A percentile compares a stretch with the other conserved stretches of the same genome.
Evolutionary conservation across 2,797 vertebrate species (phyloP).

Genomic region (Eremophila alpestris): DNA sequence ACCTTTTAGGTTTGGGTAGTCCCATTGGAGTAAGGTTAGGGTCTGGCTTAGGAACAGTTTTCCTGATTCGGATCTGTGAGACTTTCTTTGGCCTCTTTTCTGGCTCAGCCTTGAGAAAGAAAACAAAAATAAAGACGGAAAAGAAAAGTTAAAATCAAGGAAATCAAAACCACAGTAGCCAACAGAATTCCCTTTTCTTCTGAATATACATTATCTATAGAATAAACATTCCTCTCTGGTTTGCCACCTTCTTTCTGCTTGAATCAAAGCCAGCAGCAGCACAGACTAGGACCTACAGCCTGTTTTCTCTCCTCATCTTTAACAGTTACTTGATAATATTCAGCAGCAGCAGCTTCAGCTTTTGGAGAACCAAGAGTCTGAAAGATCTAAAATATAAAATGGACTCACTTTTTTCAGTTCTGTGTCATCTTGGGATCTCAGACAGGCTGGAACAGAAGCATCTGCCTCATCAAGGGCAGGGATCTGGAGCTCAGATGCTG

Average conservation of each 20-base stretch:
- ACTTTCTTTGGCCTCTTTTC: slow-evolving; percentile 85
- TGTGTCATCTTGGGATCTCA: slow-evolving; percentile 44
- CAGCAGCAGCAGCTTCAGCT: background rate
- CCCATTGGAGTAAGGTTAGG: slow-evolving; percentile 94
- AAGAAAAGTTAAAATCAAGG: background rate
- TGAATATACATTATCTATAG: background rate
- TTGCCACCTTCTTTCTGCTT: background rate
- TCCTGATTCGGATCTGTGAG: slow-evolving; percentile 94
- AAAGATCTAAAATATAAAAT: background rate
- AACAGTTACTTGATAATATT: background rate
- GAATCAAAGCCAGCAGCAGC: background rate
- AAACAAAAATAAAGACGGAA: background rate
- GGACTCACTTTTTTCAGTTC: slow-evolving; percentile 65
- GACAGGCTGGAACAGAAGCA: slow-evolving; percentile 36
- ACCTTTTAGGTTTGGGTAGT: slow-evolving; percentile 94
- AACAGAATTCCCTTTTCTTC: background rate
- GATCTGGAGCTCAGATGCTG: slow-evolving; percentile 55
- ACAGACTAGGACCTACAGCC: background rate
- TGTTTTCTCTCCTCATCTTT: background rate
- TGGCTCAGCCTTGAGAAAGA: slow-evolving; percentile 62
- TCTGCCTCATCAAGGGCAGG: slow-evolving; percentile 52
- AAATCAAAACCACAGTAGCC: background rate
- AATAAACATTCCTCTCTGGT: background rate
- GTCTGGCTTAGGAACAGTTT: slow-evolving; percentile 88
- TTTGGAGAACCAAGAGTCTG: background rate